phyloP scores from a whole-genome alignment of 2,797 vertebrate species.

The Sylvilagus floridanus region DNA sequence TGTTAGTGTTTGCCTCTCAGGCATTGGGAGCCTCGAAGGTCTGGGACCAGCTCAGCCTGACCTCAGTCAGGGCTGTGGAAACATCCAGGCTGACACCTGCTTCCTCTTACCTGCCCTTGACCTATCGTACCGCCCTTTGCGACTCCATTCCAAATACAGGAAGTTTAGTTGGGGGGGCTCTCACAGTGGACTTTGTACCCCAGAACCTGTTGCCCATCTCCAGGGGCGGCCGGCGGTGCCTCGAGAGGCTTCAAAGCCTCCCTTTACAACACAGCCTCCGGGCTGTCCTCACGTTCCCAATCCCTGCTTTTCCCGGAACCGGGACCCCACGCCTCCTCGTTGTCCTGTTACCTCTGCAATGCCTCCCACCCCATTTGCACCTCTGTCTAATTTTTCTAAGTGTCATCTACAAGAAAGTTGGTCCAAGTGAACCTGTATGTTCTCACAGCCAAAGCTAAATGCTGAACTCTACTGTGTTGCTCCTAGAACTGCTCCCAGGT shows the following conservation, averaged over 20 bases:
- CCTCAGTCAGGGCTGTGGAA: not conserved
- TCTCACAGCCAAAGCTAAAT: slow-evolving; percentile 6
- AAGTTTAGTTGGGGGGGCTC: not conserved
- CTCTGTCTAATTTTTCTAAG: not conserved
- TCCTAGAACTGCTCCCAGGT: not conserved
- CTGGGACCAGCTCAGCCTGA: not conserved
- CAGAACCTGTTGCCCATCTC: not conserved
- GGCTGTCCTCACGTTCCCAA: not conserved
- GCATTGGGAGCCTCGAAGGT: not conserved
- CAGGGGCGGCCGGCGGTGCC: not conserved
- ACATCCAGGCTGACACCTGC: not conserved
- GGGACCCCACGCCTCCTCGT: not conserved
- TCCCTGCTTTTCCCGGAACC: not conserved
- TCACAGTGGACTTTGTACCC: not conserved
- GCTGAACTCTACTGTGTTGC: not conserved
- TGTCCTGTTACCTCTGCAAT: not conserved
- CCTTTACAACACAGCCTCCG: not conserved
- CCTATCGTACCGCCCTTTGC: not conserved
- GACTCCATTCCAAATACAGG: not conserved
- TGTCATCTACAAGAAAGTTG: not conserved
- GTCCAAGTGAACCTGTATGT: not conserved
- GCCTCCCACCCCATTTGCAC: not conserved
- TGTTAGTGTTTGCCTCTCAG: not conserved
- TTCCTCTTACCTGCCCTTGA: not conserved
- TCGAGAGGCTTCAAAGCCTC: not conserved